Evolutionary conservation across 2,888 invertebrate genomes (phyloP), one percentile per base, ranked within the genome.

Genomic region (Mythimna impura): DNA sequence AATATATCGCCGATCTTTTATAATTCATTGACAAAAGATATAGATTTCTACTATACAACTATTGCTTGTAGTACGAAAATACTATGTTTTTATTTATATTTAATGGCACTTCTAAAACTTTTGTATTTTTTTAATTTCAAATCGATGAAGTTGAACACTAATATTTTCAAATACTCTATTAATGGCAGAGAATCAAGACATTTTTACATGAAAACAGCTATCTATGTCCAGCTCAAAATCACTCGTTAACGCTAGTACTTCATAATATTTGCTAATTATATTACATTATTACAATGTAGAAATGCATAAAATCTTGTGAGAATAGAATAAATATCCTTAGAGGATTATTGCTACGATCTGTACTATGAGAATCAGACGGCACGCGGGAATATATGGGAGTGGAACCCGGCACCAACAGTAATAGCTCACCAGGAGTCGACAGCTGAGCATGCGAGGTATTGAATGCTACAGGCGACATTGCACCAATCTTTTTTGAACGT

Each of bases 71-170:
- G 91, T 95, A 95, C 85, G 94, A 95, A 95, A 95, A 95, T 95
- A 95, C 93, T 93, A 92, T 77, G 72, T 80, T 60, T 85, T 88
- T 87, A 89, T 90, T 91, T 88, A 90, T 87, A 88, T 74, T 87
- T 94, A 95, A 95, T 95, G 95, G 95, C 95, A 95, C 95, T 94
- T 94, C 92, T 92, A 94, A 91, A 87, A 84, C 65, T 82, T 92
- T 91, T 91, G 87, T 91, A 88, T 81, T 63, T 69, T n/a, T 86
- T 81, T 71, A 72, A 76, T 80, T 82, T 71, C 71, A 81, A 79
- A 81, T 80, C 72, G 77, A 75, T 83, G 68, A 78, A 66, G 76
- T 74, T 80, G 78, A 75, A 80, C 70, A 74, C 76, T 85, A 85
- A 54, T 60, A 61, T 74, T 82, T 52, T 73, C 69, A 76, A 80